Conservation (phyloP, 2,113 vertebrate genomes). For the Campylomormyrus numenius region DNA sequence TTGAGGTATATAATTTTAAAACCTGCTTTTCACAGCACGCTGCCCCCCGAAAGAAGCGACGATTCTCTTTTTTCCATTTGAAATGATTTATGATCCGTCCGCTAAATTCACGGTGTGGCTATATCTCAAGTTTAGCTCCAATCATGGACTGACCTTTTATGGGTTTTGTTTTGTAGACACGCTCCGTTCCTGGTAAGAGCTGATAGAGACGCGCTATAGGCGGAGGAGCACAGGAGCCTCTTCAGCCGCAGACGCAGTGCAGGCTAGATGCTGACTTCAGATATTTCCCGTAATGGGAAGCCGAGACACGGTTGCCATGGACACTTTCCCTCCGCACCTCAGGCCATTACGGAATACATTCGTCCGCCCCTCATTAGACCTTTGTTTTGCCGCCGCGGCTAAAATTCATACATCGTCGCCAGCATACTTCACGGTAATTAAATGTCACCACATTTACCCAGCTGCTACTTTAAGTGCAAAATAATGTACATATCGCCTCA, state of each 20-base stretch:
- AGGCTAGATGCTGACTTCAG: background rate
- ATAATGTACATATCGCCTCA: constrained; percentile 24
- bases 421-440: constrained; percentile 26
- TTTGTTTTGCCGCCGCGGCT: constrained; percentile 16
- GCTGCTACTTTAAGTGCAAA: constrained; percentile 23
- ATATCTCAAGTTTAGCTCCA: constrained; percentile 9
- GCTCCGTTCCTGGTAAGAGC: background rate
- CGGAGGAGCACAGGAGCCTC: background rate
- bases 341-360: constrained; percentile 20
- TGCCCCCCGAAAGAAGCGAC: background rate
- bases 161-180: background rate
- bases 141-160: background rate
- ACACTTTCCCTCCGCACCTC: background rate
- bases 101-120: background rate
- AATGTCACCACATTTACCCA: constrained; percentile 26
- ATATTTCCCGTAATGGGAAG: background rate
- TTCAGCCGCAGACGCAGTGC: background rate
- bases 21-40: background rate
- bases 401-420: constrained; percentile 32
- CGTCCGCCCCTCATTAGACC: background rate
- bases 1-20: background rate
- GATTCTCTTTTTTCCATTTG: background rate
- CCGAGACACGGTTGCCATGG: background rate
- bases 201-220: background rate
- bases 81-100: background rate